Conservation (phyloP, 35 echinoderm and acorn worm species). For the Apostichopus californicus region DNA sequence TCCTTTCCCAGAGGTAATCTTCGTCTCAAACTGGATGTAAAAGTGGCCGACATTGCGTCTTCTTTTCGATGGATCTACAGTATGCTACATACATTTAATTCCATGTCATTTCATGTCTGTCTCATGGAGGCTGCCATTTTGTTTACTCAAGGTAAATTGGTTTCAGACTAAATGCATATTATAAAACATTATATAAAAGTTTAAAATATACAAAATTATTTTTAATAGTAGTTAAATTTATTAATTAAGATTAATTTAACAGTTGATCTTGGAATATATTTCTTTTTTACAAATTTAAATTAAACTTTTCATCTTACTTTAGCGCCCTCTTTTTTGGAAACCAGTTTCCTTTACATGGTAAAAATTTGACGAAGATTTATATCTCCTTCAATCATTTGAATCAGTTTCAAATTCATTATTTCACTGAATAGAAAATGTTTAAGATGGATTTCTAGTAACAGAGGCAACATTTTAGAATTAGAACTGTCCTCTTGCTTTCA, state of each 20-base stretch:
- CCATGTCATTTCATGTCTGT: not conserved
- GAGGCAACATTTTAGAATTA: not conserved
- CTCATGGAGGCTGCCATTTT: slow-evolving; percentile 5
- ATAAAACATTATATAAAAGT: too few relatives aligned
- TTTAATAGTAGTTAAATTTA: too few relatives aligned
- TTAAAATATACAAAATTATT: too few relatives aligned
- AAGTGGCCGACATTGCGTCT: not conserved
- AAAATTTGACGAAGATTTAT: not conserved
- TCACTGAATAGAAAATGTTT: not conserved
- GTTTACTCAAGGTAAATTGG: not conserved
- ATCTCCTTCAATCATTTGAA: not conserved
- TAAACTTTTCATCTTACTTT: too few relatives aligned
- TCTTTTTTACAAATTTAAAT: too few relatives aligned
- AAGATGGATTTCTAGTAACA: not conserved
- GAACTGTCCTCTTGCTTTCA: not conserved
- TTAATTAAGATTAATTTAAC: too few relatives aligned
- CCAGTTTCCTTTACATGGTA: not conserved
- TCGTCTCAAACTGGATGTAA: not conserved
- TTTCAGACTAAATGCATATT: too few relatives aligned
- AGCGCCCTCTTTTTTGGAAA: slow-evolving; percentile 28
- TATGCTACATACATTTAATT: not conserved
- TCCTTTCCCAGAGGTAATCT: not conserved
- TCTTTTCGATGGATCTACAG: not conserved
- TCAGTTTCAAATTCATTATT: not conserved
- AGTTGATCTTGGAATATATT: too few relatives aligned